Base-by-base conservation (phyloP, 2,797 vertebrate species). In the Alfaro cultratus region DNA sequence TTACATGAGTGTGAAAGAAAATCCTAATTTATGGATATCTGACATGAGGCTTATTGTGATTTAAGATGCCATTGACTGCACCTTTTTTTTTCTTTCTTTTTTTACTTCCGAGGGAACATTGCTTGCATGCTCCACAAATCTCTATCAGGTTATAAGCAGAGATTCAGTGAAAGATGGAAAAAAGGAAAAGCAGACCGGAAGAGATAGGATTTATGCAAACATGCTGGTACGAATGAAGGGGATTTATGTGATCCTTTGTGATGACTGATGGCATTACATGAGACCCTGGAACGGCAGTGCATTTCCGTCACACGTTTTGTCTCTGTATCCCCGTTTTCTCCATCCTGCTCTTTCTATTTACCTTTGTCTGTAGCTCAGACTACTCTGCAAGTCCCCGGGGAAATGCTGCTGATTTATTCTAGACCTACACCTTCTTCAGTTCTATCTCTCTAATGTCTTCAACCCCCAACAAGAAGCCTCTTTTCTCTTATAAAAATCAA, bases 201-300 rank as follows among this genome's bases (percentile, higher is more conserved):
- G 78, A 86, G 74, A 89, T 88, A 78, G 82, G 86, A 83, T 92
- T 88, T 86, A 87, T 86, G 88, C 82, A 81, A 85, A 92, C 86
- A 70, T 79, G 62, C 70, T 73, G 82, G 47, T 55, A 23, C 79
- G 71, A 76, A 75, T 76, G 78, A 76, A 83, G 74, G 41, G 71
- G 83, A 90, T 90, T 90, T 87, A 83, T 86, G 74, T 72, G 36
- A 47, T 74, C 77, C 57, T 88, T 86, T 88, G 83, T 87, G 79
- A 76, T 82, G 84, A 88, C 84, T 75, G 80, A 89, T 89, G 80
- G 77, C 82, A 80, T 88, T 91, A 84, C 84, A n/a, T 36, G 29
- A 74, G 62, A 88, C 68, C 64, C 83, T 79, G 77, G 73, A 74
- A 80, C 2, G n/a, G 77, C 80, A 80, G 51, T 77, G 55, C 77